Conservation (phyloP, 2,797 vertebrate genomes). For the Pempheris klunzingeri region DNA sequence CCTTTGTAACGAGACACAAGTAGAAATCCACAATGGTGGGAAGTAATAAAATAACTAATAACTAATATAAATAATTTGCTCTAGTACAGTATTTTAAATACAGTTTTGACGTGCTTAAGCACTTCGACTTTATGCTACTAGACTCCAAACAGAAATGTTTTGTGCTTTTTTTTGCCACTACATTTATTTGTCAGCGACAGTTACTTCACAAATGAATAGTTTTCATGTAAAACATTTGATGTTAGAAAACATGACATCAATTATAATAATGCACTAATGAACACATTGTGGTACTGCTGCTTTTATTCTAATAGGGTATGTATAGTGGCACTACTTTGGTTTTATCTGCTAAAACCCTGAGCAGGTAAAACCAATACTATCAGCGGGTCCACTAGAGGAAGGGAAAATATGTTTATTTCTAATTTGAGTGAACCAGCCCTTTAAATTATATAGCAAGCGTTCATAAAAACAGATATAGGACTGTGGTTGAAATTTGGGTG, state of each 20-base stretch:
- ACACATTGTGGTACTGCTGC: neutral
- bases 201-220: neutral
- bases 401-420: neutral
- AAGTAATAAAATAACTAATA: no score
- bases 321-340: no score
- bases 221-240: neutral
- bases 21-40: neutral
- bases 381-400: neutral
- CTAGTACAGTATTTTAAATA: neutral
- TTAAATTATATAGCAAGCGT: neutral
- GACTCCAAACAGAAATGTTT: neutral
- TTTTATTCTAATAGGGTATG: neutral
- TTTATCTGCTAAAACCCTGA: neutral
- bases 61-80: neutral
- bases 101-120: neutral
- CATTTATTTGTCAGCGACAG: neutral
- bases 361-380: neutral
- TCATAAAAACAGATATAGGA: neutral
- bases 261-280: no score
- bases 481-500: no score
- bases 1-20: neutral
- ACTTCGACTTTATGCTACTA: neutral
- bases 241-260: no score
- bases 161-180: neutral
- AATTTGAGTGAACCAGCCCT: neutral